Evolutionary conservation across 2,113 vertebrate genomes (phyloP), one percentile per base, ranked within the genome.

Genomic region (Vombatus ursinus): DNA sequence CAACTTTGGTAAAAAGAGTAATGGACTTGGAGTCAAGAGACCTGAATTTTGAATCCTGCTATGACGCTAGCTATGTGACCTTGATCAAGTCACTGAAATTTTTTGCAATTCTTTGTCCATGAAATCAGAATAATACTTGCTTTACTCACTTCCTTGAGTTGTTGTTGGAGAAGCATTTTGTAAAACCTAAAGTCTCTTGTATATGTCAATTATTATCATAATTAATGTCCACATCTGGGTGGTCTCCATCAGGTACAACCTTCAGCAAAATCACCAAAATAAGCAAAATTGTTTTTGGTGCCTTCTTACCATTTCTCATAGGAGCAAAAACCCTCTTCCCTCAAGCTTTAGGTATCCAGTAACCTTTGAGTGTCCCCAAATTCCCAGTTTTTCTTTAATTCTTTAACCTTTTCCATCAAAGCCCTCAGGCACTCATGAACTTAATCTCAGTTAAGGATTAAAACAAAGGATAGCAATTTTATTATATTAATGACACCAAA

Each of bases 401-500:
- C 24, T 14, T 19, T 77, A 68, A 3, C 89, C 48, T 24, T 50
- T 10, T 52, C 25, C 6, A 6, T 31, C 89, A 31, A 50, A 31
- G 54, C 11, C 54, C 50, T 8, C 3, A 14, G 5, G 47, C 37
- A 11, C 47, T 28, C 12, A 1, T 90, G 92, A 93, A 49, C 95
- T 3, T 84, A 37, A 22, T 50, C 28, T 51, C 49, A 95, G 44
- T 50, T 90, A 12, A 77, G 10, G 52, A 90, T 93, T 53, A 52
- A 91, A 51, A 51, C 51, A 51, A 97, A 93, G 25, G 48, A 94
- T 92, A 91, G 11, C 52, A 94, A 49, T 93, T 61, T 90, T 53
- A 52, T 52, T 91, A 37, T 24, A 89, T n/a, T n/a, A 96, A 90
- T 44, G 95, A 53, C 92, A 94, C 12, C 28, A 77, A n/a, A 19